phyloP scores from a whole-genome alignment of 2,113 vertebrate species.

The Drymodes brunneopygia region DNA sequence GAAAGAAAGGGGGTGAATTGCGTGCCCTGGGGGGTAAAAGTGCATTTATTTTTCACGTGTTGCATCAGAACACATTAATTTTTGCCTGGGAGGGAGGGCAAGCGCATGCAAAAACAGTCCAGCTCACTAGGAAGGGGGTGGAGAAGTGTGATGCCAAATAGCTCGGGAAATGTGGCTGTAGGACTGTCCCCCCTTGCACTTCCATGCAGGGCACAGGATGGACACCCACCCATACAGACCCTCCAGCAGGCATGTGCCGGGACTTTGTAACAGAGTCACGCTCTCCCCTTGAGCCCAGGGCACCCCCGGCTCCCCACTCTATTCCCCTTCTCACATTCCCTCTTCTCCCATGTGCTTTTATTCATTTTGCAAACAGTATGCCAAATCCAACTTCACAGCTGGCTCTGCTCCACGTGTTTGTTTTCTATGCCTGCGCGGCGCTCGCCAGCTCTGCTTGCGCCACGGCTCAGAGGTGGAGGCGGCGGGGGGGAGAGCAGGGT shows the following conservation, averaged over 20 bases:
- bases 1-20: neutral
- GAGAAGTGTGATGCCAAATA: neutral
- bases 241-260: fast-evolving
- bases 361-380: slow-evolving; percentile 43
- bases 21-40: neutral
- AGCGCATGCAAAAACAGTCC: neutral
- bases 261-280: neutral
- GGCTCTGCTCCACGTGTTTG: slow-evolving; percentile 67
- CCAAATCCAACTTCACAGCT: slow-evolving; percentile 59
- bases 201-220: fast-evolving
- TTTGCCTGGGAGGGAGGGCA: neutral
- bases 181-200: neutral
- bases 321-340: neutral
- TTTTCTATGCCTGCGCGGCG: slow-evolving; percentile 53
- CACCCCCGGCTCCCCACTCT: neutral
- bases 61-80: neutral
- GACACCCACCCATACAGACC: fast-evolving
- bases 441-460: slow-evolving; percentile 31
- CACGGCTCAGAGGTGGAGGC: neutral
- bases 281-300: neutral
- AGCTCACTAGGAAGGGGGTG: fast-evolving
- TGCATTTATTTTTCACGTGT: neutral
- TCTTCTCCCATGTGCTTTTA: slow-evolving; percentile 13
- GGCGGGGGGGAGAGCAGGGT: neutral
- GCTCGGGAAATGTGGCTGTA: neutral